phyloP scores from a whole-genome alignment of 2,888 invertebrate genomes.

The Plagiodera versicolora region DNA sequence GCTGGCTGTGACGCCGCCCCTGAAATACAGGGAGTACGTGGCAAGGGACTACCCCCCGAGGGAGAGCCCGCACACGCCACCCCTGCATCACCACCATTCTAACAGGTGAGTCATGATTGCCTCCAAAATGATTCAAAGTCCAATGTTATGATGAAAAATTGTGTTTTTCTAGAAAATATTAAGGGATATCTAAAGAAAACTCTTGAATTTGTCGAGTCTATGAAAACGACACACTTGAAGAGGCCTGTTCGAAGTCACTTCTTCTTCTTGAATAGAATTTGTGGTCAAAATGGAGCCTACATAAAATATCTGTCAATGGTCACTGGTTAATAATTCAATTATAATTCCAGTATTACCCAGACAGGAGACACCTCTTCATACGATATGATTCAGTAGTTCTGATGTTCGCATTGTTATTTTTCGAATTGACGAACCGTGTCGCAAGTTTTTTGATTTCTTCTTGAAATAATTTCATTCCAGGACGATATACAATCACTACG shows the following conservation, averaged over 20 bases:
- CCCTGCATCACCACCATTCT: constrained; percentile 40
- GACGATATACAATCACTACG: constrained; percentile 26
- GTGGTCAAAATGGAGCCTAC: constrained; percentile 6
- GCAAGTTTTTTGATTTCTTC: too few relatives aligned
- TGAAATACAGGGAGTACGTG: constrained; percentile 16
- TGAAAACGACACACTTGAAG: too few relatives aligned
- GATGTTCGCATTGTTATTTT: too few relatives aligned
- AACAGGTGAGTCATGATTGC: constrained; percentile 16
- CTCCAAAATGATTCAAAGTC: too few relatives aligned
- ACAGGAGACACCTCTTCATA: neutral
- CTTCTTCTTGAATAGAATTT: neutral
- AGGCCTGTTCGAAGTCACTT: neutral
- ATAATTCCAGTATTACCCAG: constrained; percentile 9
- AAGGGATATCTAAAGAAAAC: too few relatives aligned
- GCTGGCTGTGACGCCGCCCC: constrained; percentile 18
- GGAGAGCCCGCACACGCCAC: constrained; percentile 73
- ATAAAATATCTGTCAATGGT: constrained; percentile 5
- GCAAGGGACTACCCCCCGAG: constrained; percentile 42
- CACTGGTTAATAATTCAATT: constrained; percentile 8
- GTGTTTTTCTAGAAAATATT: too few relatives aligned
- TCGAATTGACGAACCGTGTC: too few relatives aligned
- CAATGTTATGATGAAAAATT: too few relatives aligned
- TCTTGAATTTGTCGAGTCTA: too few relatives aligned
- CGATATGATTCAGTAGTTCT: too few relatives aligned
- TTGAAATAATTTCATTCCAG: neutral